These are phyloP conservation scores for Coleophora deauratella DNA, from an alignment of 2,888 invertebrate genomes.

Conservation along the genomic window DNA sequence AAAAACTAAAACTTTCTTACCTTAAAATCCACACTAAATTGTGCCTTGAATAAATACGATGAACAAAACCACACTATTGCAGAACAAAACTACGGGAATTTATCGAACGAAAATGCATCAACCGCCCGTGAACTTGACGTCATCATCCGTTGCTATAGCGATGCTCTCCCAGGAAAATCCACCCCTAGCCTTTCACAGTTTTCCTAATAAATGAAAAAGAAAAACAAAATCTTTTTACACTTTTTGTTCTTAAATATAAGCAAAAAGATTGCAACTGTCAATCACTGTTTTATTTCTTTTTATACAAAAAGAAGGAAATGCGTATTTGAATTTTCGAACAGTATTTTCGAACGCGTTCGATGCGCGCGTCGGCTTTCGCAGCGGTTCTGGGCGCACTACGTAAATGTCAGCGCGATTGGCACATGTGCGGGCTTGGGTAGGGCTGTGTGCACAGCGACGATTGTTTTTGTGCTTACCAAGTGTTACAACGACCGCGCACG, in stretches of 20 bases:
- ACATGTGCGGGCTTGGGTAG: slow-evolving; percentile 64
- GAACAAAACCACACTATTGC: slow-evolving; percentile 19
- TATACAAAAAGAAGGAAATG: too few relatives aligned
- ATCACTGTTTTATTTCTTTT: neutral
- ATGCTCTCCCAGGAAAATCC: slow-evolving; percentile 49
- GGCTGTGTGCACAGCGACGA: slow-evolving; percentile 31
- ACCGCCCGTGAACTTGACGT: slow-evolving; percentile 70
- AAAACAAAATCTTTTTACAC: slow-evolving; percentile 11
- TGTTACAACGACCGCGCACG: too few relatives aligned
- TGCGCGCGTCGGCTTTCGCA: slow-evolving; percentile 45
- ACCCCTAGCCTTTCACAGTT: slow-evolving; percentile 37
- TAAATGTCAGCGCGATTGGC: slow-evolving; percentile 68
- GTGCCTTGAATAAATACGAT: neutral
- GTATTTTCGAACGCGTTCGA: slow-evolving; percentile 27
- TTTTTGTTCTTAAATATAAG: too few relatives aligned
- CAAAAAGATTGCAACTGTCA: neutral
- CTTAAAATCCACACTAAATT: neutral
- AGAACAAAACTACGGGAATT: slow-evolving; percentile 27
- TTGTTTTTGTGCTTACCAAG: slow-evolving; percentile 29
- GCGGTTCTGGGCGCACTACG: slow-evolving; percentile 66
- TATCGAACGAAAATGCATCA: slow-evolving; percentile 70
- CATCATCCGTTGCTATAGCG: slow-evolving; percentile 62
- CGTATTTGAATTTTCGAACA: slow-evolving; percentile 32
- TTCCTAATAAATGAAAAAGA: slow-evolving; percentile 23
- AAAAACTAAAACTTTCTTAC: slow-evolving; percentile 1